Evolutionary conservation across 1,140 invertebrate genomes (phyloP), one percentile per base, ranked within the genome.

Genomic region (Drosophila kurseongensis): DNA sequence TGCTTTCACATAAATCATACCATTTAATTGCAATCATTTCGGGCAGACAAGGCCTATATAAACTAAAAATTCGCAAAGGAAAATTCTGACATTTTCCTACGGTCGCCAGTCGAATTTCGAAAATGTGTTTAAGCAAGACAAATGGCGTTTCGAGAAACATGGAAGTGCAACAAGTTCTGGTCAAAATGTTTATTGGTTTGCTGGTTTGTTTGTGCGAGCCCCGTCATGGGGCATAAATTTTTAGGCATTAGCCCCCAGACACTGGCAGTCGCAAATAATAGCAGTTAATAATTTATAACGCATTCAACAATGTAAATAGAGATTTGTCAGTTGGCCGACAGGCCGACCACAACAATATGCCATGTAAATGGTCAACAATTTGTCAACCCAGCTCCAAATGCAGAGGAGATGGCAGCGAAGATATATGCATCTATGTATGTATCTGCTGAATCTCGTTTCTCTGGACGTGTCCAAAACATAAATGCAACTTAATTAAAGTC

Each of bases 401-500:
- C 50, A 75, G 71, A 52, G 40, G 72, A 65, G 50, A 36, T 68
- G 62, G 18, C 48, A 27, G 60, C 54, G 27, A 60, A 35, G 29
- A 52, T 57, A 42, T 42, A 42, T 60, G 9, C 27, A 55, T 23
- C 27, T 47, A 27, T 56, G 14, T 14, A 14, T 38, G 44, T 48
- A 29, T 67, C 27, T 41, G 36, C 66, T 55, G 54, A 60, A 77
- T 71, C 75, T 77, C 36, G 75, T 77, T 69, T 60, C 57, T 42
- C 56, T 36, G 72, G 48, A 16, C 63, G 48, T 80, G 69, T 83
- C 83, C 83, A 86, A 86, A 82, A 86, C 79, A 86, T 77, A 88
- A 84, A 84, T 89, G 88, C 84, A 89, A 89, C 84, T 89, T 89
- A 89, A 89, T 89, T 89, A 89, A 84, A 80, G 55, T 89, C 73